These are phyloP conservation scores for Zonotrichia albicollis DNA, from an alignment of 2,797 vertebrate genomes.

Conservation along the genomic window DNA sequence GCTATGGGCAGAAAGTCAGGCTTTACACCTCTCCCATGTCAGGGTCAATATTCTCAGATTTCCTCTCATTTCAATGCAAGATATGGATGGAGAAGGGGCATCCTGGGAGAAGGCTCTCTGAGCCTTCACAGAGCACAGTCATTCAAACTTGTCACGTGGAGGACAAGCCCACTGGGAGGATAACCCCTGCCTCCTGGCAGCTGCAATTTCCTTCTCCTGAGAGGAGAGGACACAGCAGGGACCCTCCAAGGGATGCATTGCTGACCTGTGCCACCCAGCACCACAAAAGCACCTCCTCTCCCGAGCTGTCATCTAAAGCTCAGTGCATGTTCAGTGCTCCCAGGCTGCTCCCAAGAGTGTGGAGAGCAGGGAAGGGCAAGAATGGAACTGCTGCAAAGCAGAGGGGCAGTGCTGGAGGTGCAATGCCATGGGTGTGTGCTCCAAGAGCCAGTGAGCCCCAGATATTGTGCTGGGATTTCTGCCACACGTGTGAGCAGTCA, in stretches of 20 bases:
- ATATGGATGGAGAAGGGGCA: background rate
- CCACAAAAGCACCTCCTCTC: background rate
- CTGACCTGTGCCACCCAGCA: accelerated
- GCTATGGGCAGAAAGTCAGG: background rate
- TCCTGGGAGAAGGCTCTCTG: background rate
- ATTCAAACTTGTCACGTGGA: background rate
- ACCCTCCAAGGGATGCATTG: accelerated
- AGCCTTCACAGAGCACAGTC: background rate
- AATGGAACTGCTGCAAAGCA: background rate
- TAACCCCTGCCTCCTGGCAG: background rate
- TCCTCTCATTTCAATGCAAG: background rate
- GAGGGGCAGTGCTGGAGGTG: background rate
- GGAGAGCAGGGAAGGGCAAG: background rate
- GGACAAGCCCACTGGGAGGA: background rate
- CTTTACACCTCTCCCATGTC: background rate
- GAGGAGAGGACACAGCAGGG: background rate
- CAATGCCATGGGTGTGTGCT: background rate
- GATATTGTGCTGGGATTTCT: background rate
- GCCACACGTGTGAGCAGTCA: accelerated
- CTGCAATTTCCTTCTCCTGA: background rate
- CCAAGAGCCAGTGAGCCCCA: accelerated
- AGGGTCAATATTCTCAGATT: background rate
- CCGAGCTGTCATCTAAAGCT: background rate
- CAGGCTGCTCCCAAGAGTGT: background rate
- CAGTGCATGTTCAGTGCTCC: background rate